Evolutionary conservation across 2,888 invertebrate genomes (phyloP), one percentile per base, ranked within the genome.

Genomic region (Drosophila recens): DNA sequence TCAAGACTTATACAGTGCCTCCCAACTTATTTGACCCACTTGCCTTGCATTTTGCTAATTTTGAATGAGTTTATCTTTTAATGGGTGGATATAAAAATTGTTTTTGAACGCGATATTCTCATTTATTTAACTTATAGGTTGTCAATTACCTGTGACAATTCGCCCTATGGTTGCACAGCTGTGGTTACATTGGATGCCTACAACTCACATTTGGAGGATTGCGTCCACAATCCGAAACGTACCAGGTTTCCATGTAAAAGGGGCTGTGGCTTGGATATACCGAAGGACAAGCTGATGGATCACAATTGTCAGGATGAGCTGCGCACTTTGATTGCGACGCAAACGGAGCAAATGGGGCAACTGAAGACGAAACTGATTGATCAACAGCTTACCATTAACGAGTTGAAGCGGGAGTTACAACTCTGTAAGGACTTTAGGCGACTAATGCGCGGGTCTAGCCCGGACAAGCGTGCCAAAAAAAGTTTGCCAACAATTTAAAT

Each of bases 241-340:
- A 98, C 98, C n/a, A n/a, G n/a, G 15, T 95, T 98, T 90, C 96
- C 97, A 42, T 99, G 98, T 92, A 98, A 98, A 89, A 96, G 96
- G 79, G 98, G 98, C 20, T 99, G 98, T 90, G 98, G 98, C 23
- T 94, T 98, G 52, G 96, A 98, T 61, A 97, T 98, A 89, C 98
- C 98, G 10, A 98, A 98, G 93, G 98, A 98, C 93, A 98, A 98
- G 93, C 93, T 98, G 0, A 96, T 97, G 91, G 97, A 97, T 85
- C 98, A 99, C 93, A 98, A 98, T 92, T 99, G 98, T 92, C 96
- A 98, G 15, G 94, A 96, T 68, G 98, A 98, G 92, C 93, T 99
- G 33, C 94, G 98, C 40, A 95, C 95, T 8, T 93, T 98, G 49
- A 96, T 98, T 73, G 95, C 96, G 68, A 95, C 96, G n/a, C 98